A percentile compares a stretch with the other conserved stretches of the same genome.
Conservation (phyloP, 2,113 vertebrate genomes). For the Odocoileus virginianus region DNA sequence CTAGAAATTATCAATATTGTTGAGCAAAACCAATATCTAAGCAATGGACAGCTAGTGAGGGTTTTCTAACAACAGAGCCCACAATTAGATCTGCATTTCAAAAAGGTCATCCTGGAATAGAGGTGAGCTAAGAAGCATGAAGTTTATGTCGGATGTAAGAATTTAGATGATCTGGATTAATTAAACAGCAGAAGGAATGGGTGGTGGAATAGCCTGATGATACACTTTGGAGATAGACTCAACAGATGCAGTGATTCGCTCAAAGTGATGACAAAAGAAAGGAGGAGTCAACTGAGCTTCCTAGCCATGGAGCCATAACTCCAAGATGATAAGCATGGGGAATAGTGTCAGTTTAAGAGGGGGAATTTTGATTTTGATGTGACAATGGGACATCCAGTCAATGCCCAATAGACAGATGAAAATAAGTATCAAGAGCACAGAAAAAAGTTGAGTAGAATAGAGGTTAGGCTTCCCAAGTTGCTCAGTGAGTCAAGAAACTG, state of each 20-base stretch:
- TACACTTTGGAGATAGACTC: background rate
- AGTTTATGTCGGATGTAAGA: background rate
- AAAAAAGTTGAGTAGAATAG: background rate
- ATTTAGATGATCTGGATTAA: background rate
- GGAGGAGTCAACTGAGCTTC: background rate
- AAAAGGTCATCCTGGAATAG: background rate
- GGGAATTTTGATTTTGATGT: background rate
- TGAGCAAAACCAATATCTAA: background rate
- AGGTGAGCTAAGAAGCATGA: background rate
- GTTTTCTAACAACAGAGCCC: background rate
- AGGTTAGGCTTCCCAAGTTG: background rate
- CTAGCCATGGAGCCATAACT: background rate
- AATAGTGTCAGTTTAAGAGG: background rate
- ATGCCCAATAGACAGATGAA: background rate
- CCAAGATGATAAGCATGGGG: background rate
- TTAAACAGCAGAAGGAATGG: background rate
- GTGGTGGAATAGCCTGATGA: background rate
- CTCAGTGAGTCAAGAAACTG: background rate
- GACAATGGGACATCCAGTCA: background rate
- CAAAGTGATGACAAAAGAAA: background rate
- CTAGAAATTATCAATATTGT: background rate
- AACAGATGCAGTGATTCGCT: background rate
- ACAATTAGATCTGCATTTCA: background rate
- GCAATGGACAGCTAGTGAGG: background rate
- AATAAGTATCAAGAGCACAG: background rate